A percentile compares a stretch with the other conserved stretches of the same genome.
phyloP scores from a whole-genome alignment of 1,140 invertebrate genomes.

The Saxidomus purpurata region DNA sequence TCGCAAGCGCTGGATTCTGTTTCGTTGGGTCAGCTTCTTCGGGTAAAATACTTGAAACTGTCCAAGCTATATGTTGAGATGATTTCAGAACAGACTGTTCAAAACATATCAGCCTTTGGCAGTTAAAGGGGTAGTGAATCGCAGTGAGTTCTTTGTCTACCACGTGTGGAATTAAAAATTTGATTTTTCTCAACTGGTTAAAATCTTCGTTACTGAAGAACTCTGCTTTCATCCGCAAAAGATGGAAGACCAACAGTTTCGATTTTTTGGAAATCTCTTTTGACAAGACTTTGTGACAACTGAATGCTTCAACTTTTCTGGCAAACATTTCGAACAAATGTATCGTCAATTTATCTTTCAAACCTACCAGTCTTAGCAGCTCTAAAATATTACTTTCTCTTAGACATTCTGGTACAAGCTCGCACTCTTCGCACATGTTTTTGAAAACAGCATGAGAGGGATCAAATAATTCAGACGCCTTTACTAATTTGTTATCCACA shows the following conservation, averaged over 20 bases:
- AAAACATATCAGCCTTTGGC: background rate
- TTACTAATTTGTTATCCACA: background rate
- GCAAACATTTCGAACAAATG: constrained; percentile 67
- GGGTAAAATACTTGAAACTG: background rate
- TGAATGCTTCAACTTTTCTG: constrained; percentile 52
- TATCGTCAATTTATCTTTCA: constrained; percentile 52
- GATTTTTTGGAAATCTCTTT: constrained; percentile 51
- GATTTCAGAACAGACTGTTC: background rate
- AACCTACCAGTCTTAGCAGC: constrained; percentile 63
- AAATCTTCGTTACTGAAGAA: constrained; percentile 11
- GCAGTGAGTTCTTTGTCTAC: background rate
- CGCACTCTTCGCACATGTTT: constrained; percentile 48
- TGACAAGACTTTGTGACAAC: background rate
- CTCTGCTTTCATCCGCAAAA: background rate
- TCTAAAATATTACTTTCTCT: constrained; percentile 2
- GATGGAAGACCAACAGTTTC: constrained; percentile 23
- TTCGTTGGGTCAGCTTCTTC: background rate
- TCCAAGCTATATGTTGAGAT: background rate
- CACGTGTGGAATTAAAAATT: constrained; percentile 64
- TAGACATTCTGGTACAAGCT: constrained; percentile 65
- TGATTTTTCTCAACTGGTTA: constrained; percentile 50
- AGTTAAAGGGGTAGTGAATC: background rate
- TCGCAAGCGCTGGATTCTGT: no score
- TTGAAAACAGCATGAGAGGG: constrained; percentile 60
- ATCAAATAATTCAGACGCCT: constrained; percentile 59